Evolutionary conservation across 2,888 invertebrate genomes (phyloP).

Genomic region (Hyposoter didymator): DNA sequence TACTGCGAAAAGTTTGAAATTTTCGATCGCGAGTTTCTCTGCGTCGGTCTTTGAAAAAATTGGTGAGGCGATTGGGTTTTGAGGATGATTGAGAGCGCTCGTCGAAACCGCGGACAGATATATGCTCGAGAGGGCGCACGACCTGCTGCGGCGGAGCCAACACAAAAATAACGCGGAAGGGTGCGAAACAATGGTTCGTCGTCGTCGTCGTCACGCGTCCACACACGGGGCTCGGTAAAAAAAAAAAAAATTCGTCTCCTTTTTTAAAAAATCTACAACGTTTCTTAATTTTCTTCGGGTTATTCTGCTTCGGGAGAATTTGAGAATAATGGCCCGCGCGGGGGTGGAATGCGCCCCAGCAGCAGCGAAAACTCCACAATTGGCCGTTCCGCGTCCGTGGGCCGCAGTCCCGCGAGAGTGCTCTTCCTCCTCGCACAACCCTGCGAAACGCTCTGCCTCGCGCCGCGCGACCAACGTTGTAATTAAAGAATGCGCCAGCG

Average conservation of each 20-base stretch:
- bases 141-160: conserved; percentile 10
- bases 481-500: conserved; percentile 48
- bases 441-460: conserved; percentile 23
- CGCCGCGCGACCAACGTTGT: conserved; percentile 27
- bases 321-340: neutral
- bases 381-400: neutral
- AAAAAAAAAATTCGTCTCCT: conserved; percentile 37
- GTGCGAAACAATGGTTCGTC: conserved; percentile 60
- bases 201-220: too few relatives aligned
- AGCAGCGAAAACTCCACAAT: neutral
- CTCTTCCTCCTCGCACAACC: neutral
- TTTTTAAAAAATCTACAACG: neutral
- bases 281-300: neutral
- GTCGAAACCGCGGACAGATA: conserved; percentile 13
- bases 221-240: too few relatives aligned
- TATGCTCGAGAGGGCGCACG: neutral
- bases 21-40: neutral
- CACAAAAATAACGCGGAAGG: conserved; percentile 41
- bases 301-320: neutral
- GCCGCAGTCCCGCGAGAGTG: conserved; percentile 2
- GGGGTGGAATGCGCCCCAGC: too few relatives aligned
- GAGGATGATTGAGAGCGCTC: neutral
- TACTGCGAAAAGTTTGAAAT: neutral
- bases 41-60: neutral
- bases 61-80: neutral